These are phyloP conservation scores for Hippocampus zosterae DNA, from an alignment of 2,113 vertebrate genomes.

Conservation along the genomic window DNA sequence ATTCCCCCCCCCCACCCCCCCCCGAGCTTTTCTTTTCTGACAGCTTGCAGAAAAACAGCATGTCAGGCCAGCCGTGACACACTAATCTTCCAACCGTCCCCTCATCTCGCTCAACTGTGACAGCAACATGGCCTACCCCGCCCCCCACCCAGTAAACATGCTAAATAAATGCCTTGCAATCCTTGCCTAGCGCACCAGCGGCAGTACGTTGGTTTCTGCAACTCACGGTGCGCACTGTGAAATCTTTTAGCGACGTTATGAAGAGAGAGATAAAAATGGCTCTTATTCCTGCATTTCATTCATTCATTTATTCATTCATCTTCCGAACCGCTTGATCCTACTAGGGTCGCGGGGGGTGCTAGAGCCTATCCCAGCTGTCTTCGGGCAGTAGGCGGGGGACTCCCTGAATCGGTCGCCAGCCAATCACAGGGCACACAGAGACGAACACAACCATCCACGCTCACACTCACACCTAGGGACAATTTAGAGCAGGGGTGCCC, in stretches of 20 bases:
- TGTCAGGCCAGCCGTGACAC: constrained; percentile 54
- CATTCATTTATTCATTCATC: too few species aligned
- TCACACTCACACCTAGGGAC: too few species aligned
- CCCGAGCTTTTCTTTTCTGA: constrained; percentile 52
- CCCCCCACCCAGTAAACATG: constrained; percentile 51
- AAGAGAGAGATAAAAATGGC: not conserved
- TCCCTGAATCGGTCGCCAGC: too few species aligned
- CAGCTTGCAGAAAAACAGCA: constrained; percentile 63
- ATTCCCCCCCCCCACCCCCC: too few species aligned
- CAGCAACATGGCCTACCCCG: constrained; percentile 47
- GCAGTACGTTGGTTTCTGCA: constrained; percentile 15
- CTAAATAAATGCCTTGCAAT: constrained; percentile 56
- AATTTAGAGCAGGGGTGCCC: too few species aligned
- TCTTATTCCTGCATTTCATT: not conserved
- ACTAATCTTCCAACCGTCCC: constrained; percentile 67
- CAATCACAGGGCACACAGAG: too few species aligned
- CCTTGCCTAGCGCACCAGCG: constrained; percentile 17
- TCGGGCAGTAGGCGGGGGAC: too few species aligned
- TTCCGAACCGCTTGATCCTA: too few species aligned
- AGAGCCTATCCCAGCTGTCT: too few species aligned
- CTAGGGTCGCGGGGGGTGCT: too few species aligned
- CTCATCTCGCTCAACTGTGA: constrained; percentile 65
- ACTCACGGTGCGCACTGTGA: not conserved
- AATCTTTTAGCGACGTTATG: not conserved
- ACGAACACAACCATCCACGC: too few species aligned